phyloP scores from a whole-genome alignment of 2,113 vertebrate species.

The Microtus montanus region DNA sequence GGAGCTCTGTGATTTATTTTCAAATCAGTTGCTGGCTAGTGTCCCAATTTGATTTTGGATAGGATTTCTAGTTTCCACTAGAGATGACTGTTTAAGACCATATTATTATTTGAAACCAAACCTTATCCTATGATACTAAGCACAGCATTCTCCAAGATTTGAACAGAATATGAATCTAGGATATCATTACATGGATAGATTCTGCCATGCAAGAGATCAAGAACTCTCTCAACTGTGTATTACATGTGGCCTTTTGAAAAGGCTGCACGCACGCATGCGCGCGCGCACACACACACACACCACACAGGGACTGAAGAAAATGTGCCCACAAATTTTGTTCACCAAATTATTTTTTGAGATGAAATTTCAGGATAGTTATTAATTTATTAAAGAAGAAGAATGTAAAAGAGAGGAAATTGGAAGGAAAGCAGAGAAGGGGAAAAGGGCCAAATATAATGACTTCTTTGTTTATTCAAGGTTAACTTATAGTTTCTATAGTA shows the following conservation, averaged over 20 bases:
- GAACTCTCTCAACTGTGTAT: conserved; percentile 8
- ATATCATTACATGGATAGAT: not conserved
- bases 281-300: not conserved
- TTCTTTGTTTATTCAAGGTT: conserved; percentile 46
- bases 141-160: conserved; percentile 36
- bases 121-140: conserved; percentile 21
- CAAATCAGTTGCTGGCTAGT: conserved; percentile 55
- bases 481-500: conserved; percentile 36
- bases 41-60: conserved; percentile 62
- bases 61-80: conserved; percentile 51
- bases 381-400: not conserved
- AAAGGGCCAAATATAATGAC: conserved; percentile 37
- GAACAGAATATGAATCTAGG: not conserved
- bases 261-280: no score
- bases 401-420: conserved; percentile 64
- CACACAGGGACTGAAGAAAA: not conserved
- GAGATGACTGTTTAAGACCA: conserved; percentile 37
- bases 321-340: conserved; percentile 39
- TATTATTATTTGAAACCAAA: conserved; percentile 51
- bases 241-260: not conserved
- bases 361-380: conserved; percentile 66
- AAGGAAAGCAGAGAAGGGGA: not conserved
- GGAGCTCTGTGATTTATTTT: conserved; percentile 55
- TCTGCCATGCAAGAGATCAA: not conserved
- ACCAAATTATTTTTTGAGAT: conserved; percentile 52